Conservation (phyloP, 2,797 vertebrate species). For the Botia kubotai region DNA sequence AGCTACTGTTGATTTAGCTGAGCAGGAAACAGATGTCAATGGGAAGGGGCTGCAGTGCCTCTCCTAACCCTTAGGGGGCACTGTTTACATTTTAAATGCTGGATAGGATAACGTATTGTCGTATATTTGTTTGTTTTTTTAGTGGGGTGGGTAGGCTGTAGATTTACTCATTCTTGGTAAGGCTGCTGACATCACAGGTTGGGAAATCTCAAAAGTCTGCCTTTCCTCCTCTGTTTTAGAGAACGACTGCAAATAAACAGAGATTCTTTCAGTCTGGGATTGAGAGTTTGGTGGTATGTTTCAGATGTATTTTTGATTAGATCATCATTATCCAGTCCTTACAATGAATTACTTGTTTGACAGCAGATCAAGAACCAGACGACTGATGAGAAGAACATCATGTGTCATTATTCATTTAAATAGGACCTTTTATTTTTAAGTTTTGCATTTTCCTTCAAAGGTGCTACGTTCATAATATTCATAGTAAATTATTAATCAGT, state of each 20-base stretch:
- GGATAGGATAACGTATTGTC: background rate
- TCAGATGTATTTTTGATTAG: constrained; percentile 46
- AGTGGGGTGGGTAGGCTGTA: background rate
- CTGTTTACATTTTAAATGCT: constrained; percentile 32
- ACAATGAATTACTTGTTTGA: constrained; percentile 15
- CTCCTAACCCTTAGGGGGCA: constrained; percentile 48
- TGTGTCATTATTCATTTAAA: constrained; percentile 2
- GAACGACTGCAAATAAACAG: constrained; percentile 4
- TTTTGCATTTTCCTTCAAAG: background rate
- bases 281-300: constrained; percentile 8
- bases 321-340: constrained; percentile 15
- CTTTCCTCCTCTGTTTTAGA: background rate
- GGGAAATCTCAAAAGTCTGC: background rate
- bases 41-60: background rate
- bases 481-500: background rate
- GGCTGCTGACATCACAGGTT: background rate
- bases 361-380: constrained; percentile 24
- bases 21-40: constrained; percentile 54
- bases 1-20: constrained; percentile 53
- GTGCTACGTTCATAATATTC: background rate
- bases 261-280: background rate
- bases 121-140: background rate
- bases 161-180: background rate
- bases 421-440: background rate
- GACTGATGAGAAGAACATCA: background rate